Percentiles rank a stretch among this genome's conserved stretches.
Evolutionary conservation across 2,797 vertebrate species (phyloP).

Genomic region (Poecilia gillii): DNA sequence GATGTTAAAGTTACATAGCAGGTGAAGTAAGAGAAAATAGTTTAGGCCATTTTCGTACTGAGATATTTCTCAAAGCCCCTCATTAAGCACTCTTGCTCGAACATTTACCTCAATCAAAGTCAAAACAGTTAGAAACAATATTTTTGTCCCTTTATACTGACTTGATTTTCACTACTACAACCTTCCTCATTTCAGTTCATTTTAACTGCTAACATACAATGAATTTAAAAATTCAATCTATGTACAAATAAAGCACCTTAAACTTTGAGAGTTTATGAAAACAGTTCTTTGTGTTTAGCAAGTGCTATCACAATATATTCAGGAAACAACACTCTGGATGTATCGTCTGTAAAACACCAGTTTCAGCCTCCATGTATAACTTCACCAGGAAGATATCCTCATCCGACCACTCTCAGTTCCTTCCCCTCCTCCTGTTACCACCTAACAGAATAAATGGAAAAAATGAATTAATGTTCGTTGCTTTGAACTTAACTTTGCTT

Average conservation of each 20-base stretch:
- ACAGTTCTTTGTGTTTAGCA: slow-evolving; percentile 42
- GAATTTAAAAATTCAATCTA: slow-evolving; percentile 30
- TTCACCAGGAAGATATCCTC: slow-evolving; percentile 31
- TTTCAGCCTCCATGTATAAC: slow-evolving; percentile 31
- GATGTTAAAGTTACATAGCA: slow-evolving; percentile 24
- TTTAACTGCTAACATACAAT: slow-evolving; percentile 37
- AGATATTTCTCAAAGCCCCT: slow-evolving; percentile 38
- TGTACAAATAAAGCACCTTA: slow-evolving; percentile 68
- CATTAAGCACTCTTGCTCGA: slow-evolving; percentile 28
- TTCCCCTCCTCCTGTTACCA: slow-evolving; percentile 56
- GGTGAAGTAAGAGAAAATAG: slow-evolving; percentile 29
- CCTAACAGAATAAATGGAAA: slow-evolving; percentile 50
- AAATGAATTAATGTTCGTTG: slow-evolving; percentile 25
- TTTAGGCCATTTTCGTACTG: slow-evolving; percentile 39
- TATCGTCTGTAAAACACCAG: slow-evolving; percentile 24
- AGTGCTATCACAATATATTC: slow-evolving; percentile 39
- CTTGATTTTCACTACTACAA: slow-evolving; percentile 37
- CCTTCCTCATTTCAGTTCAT: slow-evolving; percentile 25
- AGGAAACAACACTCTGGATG: slow-evolving; percentile 37
- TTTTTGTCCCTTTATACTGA: slow-evolving; percentile 41
- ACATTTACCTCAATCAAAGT: slow-evolving; percentile 29
- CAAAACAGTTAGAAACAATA: slow-evolving; percentile 27
- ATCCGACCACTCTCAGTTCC: slow-evolving; percentile 44
- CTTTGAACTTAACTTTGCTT: neutral
- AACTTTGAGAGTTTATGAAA: slow-evolving; percentile 47